Evolutionary conservation across 2,888 invertebrate species (phyloP).

Genomic region (Dorcus parallelipipedus): DNA sequence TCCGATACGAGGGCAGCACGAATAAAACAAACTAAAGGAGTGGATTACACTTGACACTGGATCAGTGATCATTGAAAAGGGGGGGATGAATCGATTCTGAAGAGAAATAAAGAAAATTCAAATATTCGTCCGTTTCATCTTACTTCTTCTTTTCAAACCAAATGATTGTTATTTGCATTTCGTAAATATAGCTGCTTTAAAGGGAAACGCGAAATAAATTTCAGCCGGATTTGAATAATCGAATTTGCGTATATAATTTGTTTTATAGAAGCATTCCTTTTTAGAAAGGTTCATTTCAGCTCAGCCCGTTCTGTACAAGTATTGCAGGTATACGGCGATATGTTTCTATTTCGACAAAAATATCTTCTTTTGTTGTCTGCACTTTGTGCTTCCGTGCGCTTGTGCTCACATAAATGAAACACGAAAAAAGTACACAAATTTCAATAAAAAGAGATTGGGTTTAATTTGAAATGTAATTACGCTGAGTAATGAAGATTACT

Average conservation of each 20-base stretch:
- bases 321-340: too few relatives aligned
- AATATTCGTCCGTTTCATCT: constrained; percentile 28
- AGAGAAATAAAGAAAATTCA: constrained; percentile 26
- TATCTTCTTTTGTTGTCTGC: too few relatives aligned
- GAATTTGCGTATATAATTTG: constrained; percentile 44
- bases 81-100: constrained; percentile 33
- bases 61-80: constrained; percentile 37
- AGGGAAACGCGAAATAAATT: constrained; percentile 43
- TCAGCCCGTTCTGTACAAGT: constrained; percentile 18
- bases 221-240: constrained; percentile 43
- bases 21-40: constrained; percentile 33
- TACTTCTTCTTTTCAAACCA: constrained; percentile 22
- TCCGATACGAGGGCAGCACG: neutral
- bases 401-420: too few relatives aligned
- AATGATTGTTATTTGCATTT: constrained; percentile 41
- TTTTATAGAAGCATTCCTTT: constrained; percentile 35
- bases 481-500: too few relatives aligned
- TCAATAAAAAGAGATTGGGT: too few relatives aligned
- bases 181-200: constrained; percentile 37
- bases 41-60: constrained; percentile 41
- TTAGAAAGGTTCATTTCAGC: constrained; percentile 31
- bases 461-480: too few relatives aligned
- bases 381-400: too few relatives aligned
- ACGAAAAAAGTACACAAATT: too few relatives aligned
- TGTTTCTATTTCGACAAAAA: too few relatives aligned